Evolutionary conservation across 2,797 vertebrate species (phyloP).

Genomic region (Cheirogaleus major): DNA sequence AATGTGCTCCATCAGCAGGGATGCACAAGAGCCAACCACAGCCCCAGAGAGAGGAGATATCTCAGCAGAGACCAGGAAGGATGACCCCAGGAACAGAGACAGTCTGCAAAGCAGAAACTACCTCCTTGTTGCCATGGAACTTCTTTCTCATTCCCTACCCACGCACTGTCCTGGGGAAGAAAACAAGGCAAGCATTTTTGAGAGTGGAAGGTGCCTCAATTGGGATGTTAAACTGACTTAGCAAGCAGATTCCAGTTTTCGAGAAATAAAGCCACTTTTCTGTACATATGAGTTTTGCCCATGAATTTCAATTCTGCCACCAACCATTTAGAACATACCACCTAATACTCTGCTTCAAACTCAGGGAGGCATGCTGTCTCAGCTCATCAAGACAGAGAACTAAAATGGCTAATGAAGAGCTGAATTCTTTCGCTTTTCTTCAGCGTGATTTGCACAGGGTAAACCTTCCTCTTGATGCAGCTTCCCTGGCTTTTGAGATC

Average conservation of each 20-base stretch:
- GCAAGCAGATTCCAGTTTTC: neutral
- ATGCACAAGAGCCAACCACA: neutral
- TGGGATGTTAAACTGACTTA: neutral
- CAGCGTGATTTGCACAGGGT: constrained; percentile 24
- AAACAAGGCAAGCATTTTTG: neutral
- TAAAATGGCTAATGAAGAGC: constrained; percentile 42
- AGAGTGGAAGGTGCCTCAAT: neutral
- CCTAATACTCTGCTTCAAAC: neutral
- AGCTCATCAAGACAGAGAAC: constrained; percentile 19
- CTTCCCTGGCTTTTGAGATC: constrained; percentile 37
- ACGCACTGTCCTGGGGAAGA: neutral
- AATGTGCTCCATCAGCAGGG: no score
- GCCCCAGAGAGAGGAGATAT: neutral
- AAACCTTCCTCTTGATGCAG: constrained; percentile 49
- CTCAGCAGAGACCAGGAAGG: neutral
- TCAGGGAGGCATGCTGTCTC: neutral
- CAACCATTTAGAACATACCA: neutral
- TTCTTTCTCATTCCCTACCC: neutral
- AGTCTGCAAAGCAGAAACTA: neutral
- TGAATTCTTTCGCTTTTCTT: constrained; percentile 42
- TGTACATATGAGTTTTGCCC: neutral
- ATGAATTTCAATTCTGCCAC: neutral
- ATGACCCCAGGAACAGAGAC: fast-evolving
- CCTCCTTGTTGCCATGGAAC: neutral
- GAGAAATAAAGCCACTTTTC: neutral